These are phyloP conservation scores for Adelosebastes latens DNA, from an alignment of 2,797 vertebrate genomes.

Conservation along the genomic window DNA sequence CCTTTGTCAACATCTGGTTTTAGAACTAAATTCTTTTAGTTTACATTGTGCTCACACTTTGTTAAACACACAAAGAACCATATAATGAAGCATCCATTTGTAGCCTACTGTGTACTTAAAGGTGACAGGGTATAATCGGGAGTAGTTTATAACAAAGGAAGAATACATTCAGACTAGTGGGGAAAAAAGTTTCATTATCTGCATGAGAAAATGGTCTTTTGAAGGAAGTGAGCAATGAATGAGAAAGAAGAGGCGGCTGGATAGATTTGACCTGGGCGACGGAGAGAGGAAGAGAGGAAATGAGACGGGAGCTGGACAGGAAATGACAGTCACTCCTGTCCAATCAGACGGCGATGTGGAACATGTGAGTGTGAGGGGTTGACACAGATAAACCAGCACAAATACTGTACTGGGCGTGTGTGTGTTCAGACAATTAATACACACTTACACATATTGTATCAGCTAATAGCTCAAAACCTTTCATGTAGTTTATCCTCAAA, in stretches of 20 bases:
- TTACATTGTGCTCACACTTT: not conserved
- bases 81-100: not conserved
- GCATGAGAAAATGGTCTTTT: slow-evolving; percentile 46
- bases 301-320: slow-evolving; percentile 69
- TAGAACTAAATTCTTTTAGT: not conserved
- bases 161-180: not conserved
- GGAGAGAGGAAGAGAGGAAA: slow-evolving; percentile 63
- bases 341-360: slow-evolving; percentile 59
- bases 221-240: slow-evolving; percentile 52
- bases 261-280: slow-evolving; percentile 65
- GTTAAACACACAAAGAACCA: too few species aligned
- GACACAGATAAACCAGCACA: slow-evolving; percentile 12
- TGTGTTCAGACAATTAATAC: not conserved
- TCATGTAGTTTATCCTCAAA: not conserved
- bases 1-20: not conserved
- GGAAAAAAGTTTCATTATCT: slow-evolving; percentile 11
- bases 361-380: slow-evolving; percentile 46
- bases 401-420: not conserved
- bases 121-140: not conserved
- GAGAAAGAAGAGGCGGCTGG: slow-evolving; percentile 42
- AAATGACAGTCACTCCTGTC: slow-evolving; percentile 69
- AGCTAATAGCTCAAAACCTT: not conserved
- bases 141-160: not conserved
- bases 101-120: not conserved
- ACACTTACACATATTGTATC: not conserved